Base-by-base conservation (phyloP, 2,113 vertebrate genomes). In the Cyprinus carpio region DNA sequence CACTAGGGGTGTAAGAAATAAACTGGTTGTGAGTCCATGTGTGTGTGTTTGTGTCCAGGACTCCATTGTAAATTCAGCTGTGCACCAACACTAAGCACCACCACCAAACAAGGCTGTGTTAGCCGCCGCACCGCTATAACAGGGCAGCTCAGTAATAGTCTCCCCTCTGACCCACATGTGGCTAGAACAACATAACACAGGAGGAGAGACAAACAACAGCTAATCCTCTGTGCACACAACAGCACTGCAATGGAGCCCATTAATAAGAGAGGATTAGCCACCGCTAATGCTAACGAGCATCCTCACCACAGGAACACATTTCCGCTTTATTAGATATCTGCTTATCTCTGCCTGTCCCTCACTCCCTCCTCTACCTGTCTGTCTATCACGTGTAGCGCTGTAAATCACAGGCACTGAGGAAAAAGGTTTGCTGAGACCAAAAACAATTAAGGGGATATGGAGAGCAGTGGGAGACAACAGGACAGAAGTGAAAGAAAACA, bases 201-300 rank as follows among this genome's bases (percentile, higher is more conserved):
- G 87, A 82, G 75, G 72, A 83, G 67, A 76, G 54, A 84, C 84
- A 77, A 87, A 89, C 82, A 86, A 51, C 40, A 84, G 89, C 88
- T 93, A 93, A 94, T 94, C 92, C 92, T 92, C 75, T 86, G 88
- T 64, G 88, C 88, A 89, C 89, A 92, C 91, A 89, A 81, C 62
- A 49, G 56, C 34, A 58, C 77, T 85, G 90, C 91, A 51, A 84
- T 60, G 88, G 88, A 91, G 89, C 76, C 2, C 75, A 43, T 92
- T 91, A 92, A 90, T 88, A 67, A 89, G 86, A 88, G 89, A 85
- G 90, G 92, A 93, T 94, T 92, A 92, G 86, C 86, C 46, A 80
- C 65, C 79, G 83, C 87, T 77, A 90, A 56, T 23, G 75, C 62
- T 85, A 85, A 69, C 62, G 31, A 69, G 81, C 67, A 11, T 81